Evolutionary conservation across 1,140 invertebrate species (phyloP), one percentile per base, ranked within the genome.

Genomic region (Chlorops oryzae): DNA sequence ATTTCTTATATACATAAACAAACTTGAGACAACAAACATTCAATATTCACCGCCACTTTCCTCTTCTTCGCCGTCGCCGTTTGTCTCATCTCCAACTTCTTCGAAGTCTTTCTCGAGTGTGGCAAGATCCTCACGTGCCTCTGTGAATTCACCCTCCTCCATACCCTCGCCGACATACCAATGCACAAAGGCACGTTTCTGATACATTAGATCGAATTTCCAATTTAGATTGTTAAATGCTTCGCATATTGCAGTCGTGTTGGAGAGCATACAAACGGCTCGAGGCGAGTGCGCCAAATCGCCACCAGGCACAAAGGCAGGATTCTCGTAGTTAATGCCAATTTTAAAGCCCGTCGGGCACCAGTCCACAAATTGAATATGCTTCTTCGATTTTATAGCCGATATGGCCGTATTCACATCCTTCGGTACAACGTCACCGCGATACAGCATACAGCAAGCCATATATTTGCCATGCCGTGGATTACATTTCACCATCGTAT

Each of bases 121-220:
- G 1, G 85, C 84, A 50, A 87, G 68, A 73, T 89, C 83, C 58
- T 88, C 85, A 27, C 87, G 75, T 3, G 87, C 84, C 61, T 83
- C 81, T 3, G 75, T 75, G 64, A 87, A 87, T 63, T 87, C 85
- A 34, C 85, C 85, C 71, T 86, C 84, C 63, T 87, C 85, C 82
- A 87, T 85, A 54, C 82, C 81, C 62, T 85, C 83, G 3, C 81
- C 82, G 4, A 83, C 82, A 57, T 81, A 87, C 83, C 83, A 87
- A 62, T 87, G 84, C 28, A 87, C 85, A 57, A 88, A 88, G 15
- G 86, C 86, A 15, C 86, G 74, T 67, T 90, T 90, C 44, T 80
- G 79, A 73, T 85, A 88, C 86, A 88, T 88, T 52, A 88, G 73
- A 70, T 88, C 86, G 63, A 88, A 90, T 70, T 90, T 90, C 70